Evolutionary conservation across 1,140 invertebrate genomes (phyloP), one percentile per base, ranked within the genome.

Genomic region (Coptotermes formosanus): DNA sequence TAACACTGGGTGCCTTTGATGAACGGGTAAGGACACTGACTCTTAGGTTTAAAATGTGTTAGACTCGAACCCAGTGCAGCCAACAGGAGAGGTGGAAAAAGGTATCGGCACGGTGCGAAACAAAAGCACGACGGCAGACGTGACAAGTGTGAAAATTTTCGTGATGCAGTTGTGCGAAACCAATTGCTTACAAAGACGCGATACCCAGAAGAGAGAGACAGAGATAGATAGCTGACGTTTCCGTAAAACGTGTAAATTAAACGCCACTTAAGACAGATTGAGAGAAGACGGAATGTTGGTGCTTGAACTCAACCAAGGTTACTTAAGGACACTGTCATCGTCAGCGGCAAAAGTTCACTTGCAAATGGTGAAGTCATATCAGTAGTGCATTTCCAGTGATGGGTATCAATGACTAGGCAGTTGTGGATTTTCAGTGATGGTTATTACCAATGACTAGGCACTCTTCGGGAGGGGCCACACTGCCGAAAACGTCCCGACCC

Each of bases 121-220:
- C 64, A 75, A 30, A 75, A 75, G 64, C 25, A 30, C 25, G 64
- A 75, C 16, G 64, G n/a, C n/a, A 75, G n/a, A 75, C 64, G 64
- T 75, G 64, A 75, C 64, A 75, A 75, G 8, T 75, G 64, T 75
- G 64, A 75, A n/a, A 8, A 75, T 75, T 30, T 75, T 75, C 64
- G 64, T 30, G 64, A 75, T 75, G 64, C 64, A 75, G 64, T 75
- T 75, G 64, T 75, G 25, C 64, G 64, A 75, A 75, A 16, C 64
- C 4, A 75, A 75, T 75, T 75, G 64, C 64, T 9, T 3, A 75
- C 64, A 75, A 75, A 75, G 64, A 75, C n/a, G 59, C 59, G 59
- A 64, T 64, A 19, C 19, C 12, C 16, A 48, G 52, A 55, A 55
- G 52, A 55, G 3, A 16, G 19, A 55, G 16, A 55, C 1, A 21